Conservation (phyloP, 1,140 invertebrate genomes). For the Bicyclus anynana region DNA sequence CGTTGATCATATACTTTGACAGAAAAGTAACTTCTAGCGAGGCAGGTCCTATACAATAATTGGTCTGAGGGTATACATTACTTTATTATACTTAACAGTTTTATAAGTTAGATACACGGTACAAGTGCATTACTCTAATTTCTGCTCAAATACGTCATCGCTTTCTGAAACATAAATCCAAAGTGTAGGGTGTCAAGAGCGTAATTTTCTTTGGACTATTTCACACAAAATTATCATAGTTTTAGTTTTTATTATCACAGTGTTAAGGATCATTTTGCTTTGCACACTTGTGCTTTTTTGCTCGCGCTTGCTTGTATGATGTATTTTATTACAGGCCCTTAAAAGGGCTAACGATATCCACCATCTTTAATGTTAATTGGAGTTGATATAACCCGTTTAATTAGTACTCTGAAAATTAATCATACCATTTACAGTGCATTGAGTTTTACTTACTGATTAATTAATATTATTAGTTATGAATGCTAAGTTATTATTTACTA, state of each 20-base stretch:
- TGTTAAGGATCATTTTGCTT: background rate
- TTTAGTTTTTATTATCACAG: background rate
- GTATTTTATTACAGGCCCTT: constrained; percentile 12
- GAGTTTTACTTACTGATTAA: no score
- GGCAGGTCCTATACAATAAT: no score
- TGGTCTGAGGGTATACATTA: no score
- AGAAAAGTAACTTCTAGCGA: no score
- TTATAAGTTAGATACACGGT: background rate
- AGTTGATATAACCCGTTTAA: background rate
- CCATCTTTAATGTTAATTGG: constrained; percentile 1
- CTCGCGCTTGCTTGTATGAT: background rate
- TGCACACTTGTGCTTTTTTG: background rate
- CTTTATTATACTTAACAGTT: background rate
- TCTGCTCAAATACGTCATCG: background rate
- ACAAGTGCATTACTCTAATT: no score
- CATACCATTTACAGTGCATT: background rate
- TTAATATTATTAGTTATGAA: no score
- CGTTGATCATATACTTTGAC: no score
- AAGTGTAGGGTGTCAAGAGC: background rate
- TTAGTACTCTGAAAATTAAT: background rate
- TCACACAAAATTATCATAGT: background rate
- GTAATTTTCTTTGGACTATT: no score
- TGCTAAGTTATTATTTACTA: no score
- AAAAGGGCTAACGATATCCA: background rate
- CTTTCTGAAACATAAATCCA: background rate